Conservation (phyloP, 2,888 invertebrate genomes). For the Sipunculus nudus region DNA sequence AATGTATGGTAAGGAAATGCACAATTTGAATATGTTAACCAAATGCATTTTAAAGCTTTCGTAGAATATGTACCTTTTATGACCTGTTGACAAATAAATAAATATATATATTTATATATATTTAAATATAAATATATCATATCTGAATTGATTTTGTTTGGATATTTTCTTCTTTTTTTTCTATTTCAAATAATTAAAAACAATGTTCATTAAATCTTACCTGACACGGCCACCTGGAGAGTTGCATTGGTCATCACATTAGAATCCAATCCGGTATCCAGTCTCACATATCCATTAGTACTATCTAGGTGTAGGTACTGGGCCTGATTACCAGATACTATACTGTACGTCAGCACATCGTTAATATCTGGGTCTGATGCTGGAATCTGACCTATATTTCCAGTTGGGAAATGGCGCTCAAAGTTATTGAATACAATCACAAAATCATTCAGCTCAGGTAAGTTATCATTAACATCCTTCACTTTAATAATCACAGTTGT, state of each 20-base stretch:
- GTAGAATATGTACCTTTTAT: too few species aligned
- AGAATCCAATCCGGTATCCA: slow-evolving; percentile 92
- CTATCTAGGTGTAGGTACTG: slow-evolving; percentile 85
- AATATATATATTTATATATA: too few species aligned
- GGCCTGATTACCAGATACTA: slow-evolving; percentile 92
- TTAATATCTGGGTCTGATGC: slow-evolving; percentile 92
- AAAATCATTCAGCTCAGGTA: slow-evolving; percentile 90
- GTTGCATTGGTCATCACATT: slow-evolving; percentile 93
- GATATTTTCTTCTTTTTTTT: too few species aligned
- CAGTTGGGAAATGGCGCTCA: slow-evolving; percentile 91
- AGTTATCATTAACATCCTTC: slow-evolving; percentile 92
- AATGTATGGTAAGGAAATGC: too few species aligned
- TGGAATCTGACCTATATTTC: slow-evolving; percentile 88
- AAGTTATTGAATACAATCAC: slow-evolving; percentile 94
- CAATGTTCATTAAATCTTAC: too few species aligned
- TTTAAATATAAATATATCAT: too few species aligned
- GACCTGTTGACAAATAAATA: too few species aligned
- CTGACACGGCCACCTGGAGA: slow-evolving; percentile 91
- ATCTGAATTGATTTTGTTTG: too few species aligned
- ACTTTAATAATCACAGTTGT: slow-evolving; percentile 88
- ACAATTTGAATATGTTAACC: too few species aligned
- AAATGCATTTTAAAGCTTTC: too few species aligned
- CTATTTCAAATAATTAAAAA: too few species aligned
- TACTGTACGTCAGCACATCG: slow-evolving; percentile 78
- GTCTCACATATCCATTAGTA: slow-evolving; percentile 82